Base-by-base conservation (phyloP, 2,113 vertebrate species). In the Poecilia latipinna region DNA sequence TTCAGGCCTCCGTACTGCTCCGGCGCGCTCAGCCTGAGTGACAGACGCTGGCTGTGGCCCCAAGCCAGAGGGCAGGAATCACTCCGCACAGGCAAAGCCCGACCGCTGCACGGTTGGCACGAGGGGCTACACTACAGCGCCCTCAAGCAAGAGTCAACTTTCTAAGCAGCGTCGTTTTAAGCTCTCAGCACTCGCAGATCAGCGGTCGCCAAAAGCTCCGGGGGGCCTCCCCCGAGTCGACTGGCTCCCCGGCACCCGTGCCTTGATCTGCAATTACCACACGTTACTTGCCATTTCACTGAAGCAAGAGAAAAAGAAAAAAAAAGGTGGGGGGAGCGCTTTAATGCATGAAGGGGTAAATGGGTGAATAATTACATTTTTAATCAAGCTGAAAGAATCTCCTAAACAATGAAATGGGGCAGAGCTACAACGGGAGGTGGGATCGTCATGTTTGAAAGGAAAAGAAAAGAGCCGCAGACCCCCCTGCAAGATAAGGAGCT, bases 261-360 rank as follows among this genome's bases (percentile, higher is more conserved):
- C 86, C 86, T 93, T 94, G 84, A 94, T 93, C 90, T 88, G 75
- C 84, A 90, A 89, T 91, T 90, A 93, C 86, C 86, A 84, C 74
- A 70, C 29, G 31, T 78, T 85, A 88, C 73, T 85, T 78, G 66
- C 64, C 67, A 74, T 87, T 92, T 72, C 71, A 80, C 61, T 84
- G 79, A 88, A 83, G 80, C 73, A 86, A 82, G 83, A 83, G 83
- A 83, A 82, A 78, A n/a, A 42, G 10, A 10, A 32, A 32, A 29
- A 29, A 29, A 29, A 2, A 1, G 1, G 28, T 1, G 28, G 31
- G 3, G 35, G 35, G 35, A 37, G 68, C 70, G 4, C 74, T 89
- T 91, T 87, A 80, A 84, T 66, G 82, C 81, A 87, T 80, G 77
- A 89, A 85, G 61, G 84, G 86, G 80, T 86, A 88, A 89, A 92